phyloP scores from a whole-genome alignment of 1,140 invertebrate species.

The Pseudomyrmex dendroicus region DNA sequence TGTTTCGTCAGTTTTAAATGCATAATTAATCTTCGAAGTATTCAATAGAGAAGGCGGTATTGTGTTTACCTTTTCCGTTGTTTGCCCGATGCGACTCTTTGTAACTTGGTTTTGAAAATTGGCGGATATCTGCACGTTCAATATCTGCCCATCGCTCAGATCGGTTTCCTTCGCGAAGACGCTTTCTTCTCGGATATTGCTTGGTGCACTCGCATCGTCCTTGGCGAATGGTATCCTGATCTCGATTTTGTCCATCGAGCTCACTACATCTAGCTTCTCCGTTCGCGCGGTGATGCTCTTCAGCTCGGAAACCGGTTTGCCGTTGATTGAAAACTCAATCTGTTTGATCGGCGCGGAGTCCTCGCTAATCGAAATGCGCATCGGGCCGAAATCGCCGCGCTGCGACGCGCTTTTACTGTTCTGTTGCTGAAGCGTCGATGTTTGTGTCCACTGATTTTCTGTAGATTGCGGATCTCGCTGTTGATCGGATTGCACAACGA shows the following conservation, averaged over 20 bases:
- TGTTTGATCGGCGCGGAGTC: constrained; percentile 64
- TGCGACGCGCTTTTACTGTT: constrained; percentile 9
- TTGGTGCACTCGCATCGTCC: not conserved
- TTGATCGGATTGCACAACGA: constrained; percentile 52
- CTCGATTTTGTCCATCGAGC: constrained; percentile 70
- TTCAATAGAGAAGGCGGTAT: constrained; percentile 24
- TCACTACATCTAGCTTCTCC: constrained; percentile 66
- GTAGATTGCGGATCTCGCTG: not conserved
- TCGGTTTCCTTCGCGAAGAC: not conserved
- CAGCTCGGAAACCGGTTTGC: constrained; percentile 65
- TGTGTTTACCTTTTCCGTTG: not conserved
- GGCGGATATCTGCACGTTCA: constrained; percentile 66
- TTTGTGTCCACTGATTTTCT: not conserved
- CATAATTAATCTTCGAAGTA: not conserved
- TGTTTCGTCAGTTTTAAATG: not conserved
- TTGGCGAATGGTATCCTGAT: constrained; percentile 67
- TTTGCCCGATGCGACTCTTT: not conserved
- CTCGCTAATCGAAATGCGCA: constrained; percentile 73
- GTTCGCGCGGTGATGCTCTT: constrained; percentile 66
- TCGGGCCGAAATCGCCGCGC: constrained; percentile 48
- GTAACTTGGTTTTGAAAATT: constrained; percentile 51
- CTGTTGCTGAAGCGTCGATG: not conserved
- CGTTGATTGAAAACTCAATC: constrained; percentile 73
- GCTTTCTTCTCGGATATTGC: not conserved
- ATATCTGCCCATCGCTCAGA: constrained; percentile 1